Evolutionary conservation across 1,140 invertebrate genomes (phyloP).

Genomic region (Dinoponera quadriceps): DNA sequence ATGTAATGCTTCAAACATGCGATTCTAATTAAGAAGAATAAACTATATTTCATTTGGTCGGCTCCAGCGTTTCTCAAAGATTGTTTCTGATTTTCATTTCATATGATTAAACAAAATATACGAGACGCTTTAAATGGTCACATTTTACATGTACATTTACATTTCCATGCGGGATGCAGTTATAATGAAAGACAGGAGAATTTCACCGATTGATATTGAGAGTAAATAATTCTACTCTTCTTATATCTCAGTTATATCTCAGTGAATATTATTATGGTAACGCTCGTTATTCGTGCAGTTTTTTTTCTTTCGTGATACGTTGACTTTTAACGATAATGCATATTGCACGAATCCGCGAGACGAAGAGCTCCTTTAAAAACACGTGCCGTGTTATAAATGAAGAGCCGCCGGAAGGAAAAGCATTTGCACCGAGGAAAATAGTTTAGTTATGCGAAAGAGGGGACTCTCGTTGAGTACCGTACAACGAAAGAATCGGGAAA

Average conservation of each 20-base stretch:
- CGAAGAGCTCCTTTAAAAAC: conserved; percentile 30
- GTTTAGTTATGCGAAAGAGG: conserved; percentile 51
- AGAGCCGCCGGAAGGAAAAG: conserved; percentile 30
- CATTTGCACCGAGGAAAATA: conserved; percentile 50
- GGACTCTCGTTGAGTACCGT: not conserved
- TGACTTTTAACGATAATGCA: conserved; percentile 23
- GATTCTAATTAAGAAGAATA: too few species aligned
- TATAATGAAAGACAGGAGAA: not conserved
- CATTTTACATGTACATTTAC: too few species aligned
- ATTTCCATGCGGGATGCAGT: too few species aligned
- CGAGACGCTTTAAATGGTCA: too few species aligned
- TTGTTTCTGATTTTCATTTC: too few species aligned
- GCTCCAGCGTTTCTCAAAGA: too few species aligned
- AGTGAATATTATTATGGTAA: not conserved
- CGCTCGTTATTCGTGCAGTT: not conserved
- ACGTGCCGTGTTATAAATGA: conserved; percentile 39
- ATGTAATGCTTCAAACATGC: too few species aligned
- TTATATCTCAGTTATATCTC: not conserved
- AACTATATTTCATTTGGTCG: too few species aligned
- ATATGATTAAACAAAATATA: too few species aligned
- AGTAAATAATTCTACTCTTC: not conserved
- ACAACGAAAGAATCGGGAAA: conserved; percentile 23
- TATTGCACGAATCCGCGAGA: conserved; percentile 12
- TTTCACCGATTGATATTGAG: not conserved
- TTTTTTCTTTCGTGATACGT: not conserved